Conservation (phyloP, 53 echinoderm and acorn worm genomes). For the Astropecten irregularis region DNA sequence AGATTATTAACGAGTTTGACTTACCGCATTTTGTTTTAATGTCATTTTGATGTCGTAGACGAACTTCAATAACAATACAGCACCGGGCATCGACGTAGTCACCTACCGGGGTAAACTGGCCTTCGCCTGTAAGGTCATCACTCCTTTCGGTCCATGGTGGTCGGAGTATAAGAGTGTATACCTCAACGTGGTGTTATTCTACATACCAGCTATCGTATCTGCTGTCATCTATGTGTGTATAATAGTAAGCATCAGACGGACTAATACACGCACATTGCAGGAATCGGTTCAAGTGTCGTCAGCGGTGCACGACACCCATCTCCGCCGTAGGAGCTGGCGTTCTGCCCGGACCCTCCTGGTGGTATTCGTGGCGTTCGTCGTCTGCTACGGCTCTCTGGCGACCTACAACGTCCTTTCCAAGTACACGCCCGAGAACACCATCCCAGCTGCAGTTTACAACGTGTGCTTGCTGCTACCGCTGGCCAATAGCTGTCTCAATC, state of each 20-base stretch:
- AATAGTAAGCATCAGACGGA: conserved; percentile 63
- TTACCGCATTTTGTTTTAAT: too few relatives aligned
- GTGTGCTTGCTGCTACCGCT: conserved; percentile 70
- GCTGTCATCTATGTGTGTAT: conserved; percentile 69
- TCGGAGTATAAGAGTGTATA: conserved; percentile 83
- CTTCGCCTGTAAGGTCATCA: conserved; percentile 76
- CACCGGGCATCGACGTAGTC: too few relatives aligned
- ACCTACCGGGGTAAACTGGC: conserved; percentile 78
- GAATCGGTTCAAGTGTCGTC: background rate
- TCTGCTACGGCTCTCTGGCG: conserved; percentile 76
- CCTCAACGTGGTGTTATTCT: conserved; percentile 82
- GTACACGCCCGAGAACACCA: conserved; percentile 17
- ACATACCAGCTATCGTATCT: conserved; percentile 75
- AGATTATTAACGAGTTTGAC: too few relatives aligned
- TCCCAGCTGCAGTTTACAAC: conserved; percentile 49
- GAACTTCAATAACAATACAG: too few relatives aligned
- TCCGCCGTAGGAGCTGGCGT: conserved; percentile 57
- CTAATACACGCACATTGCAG: background rate
- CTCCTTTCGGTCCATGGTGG: conserved; percentile 72
- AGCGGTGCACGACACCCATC: background rate
- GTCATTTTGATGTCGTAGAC: too few relatives aligned
- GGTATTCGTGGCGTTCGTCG: conserved; percentile 78
- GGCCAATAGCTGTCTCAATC: conserved; percentile 85
- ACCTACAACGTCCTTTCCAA: conserved; percentile 75
- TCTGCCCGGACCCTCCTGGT: conserved; percentile 74